Evolutionary conservation across 1,140 invertebrate species (phyloP).

Genomic region (Hycleus cichorii): DNA sequence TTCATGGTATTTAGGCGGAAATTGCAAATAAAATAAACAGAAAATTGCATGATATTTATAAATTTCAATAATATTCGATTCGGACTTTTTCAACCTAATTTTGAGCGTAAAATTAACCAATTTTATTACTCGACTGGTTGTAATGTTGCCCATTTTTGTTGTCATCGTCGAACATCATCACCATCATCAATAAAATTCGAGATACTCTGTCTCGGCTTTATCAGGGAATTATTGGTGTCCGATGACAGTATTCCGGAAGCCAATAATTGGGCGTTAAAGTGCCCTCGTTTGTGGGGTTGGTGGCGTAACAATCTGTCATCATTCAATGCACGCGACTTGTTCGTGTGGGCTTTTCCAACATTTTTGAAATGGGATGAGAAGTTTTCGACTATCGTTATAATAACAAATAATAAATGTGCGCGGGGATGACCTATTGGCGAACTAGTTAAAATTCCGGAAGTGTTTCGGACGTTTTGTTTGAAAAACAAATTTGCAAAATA

Average conservation of each 20-base stretch:
- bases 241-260: too few relatives aligned
- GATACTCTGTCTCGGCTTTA: neutral
- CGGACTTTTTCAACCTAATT: too few relatives aligned
- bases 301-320: slow-evolving; percentile 16
- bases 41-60: too few relatives aligned
- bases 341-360: slow-evolving; percentile 11
- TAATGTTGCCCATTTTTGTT: too few relatives aligned
- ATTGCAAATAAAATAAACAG: slow-evolving; percentile 3
- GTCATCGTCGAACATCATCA: too few relatives aligned
- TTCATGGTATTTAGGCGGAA: slow-evolving; percentile 2
- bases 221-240: too few relatives aligned
- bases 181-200: neutral
- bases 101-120: too few relatives aligned
- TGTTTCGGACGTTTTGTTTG: slow-evolving; percentile 33
- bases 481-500: slow-evolving; percentile 39
- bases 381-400: slow-evolving; percentile 11
- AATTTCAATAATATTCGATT: too few relatives aligned
- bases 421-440: slow-evolving; percentile 32
- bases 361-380: neutral
- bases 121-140: too few relatives aligned
- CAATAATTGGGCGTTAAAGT: neutral
- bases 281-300: neutral
- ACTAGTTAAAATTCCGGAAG: slow-evolving; percentile 34
- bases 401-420: slow-evolving; percentile 17
- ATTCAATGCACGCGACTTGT: slow-evolving; percentile 26